Evolutionary conservation across 2,888 invertebrate genomes (phyloP).

Genomic region (Apoderus coryli): DNA sequence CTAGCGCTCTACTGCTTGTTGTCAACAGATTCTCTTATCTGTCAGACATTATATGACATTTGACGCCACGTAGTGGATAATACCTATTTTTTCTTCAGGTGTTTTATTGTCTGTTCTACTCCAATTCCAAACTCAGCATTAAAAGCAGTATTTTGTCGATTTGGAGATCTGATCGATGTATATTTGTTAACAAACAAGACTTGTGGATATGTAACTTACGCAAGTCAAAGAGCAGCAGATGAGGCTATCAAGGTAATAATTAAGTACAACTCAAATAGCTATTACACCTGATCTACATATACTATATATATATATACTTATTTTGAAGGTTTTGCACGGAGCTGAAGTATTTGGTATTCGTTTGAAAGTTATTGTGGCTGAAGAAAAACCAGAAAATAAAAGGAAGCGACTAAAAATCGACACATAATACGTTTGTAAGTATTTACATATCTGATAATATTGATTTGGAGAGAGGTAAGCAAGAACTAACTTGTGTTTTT

Average conservation of each 20-base stretch:
- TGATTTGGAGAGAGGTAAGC: too few species aligned
- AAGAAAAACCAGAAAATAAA: slow-evolving; percentile 38
- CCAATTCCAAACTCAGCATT: slow-evolving; percentile 64
- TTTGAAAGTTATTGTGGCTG: slow-evolving; percentile 80
- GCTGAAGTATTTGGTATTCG: slow-evolving; percentile 77
- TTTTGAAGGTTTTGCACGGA: slow-evolving; percentile 50
- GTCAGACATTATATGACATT: too few species aligned
- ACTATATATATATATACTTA: too few species aligned
- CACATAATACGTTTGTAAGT: too few species aligned
- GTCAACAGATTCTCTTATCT: too few species aligned
- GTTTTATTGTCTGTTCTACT: slow-evolving; percentile 49
- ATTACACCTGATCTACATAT: too few species aligned
- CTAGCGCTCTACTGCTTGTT: too few species aligned
- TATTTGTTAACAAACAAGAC: slow-evolving; percentile 80
- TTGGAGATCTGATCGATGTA: slow-evolving; percentile 80
- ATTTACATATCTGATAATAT: too few species aligned
- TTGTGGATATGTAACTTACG: slow-evolving; percentile 85
- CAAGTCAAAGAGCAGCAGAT: slow-evolving; percentile 57
- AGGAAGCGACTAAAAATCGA: slow-evolving; percentile 19
- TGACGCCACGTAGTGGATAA: too few species aligned
- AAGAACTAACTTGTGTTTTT: too few species aligned
- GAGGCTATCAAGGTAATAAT: slow-evolving; percentile 50
- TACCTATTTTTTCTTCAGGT: slow-evolving; percentile 28
- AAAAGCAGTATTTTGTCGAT: slow-evolving; percentile 79
- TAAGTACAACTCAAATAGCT: too few species aligned